These are phyloP conservation scores for Ariopsis seemanni DNA, from an alignment of 2,113 vertebrate genomes.

Conservation along the genomic window DNA sequence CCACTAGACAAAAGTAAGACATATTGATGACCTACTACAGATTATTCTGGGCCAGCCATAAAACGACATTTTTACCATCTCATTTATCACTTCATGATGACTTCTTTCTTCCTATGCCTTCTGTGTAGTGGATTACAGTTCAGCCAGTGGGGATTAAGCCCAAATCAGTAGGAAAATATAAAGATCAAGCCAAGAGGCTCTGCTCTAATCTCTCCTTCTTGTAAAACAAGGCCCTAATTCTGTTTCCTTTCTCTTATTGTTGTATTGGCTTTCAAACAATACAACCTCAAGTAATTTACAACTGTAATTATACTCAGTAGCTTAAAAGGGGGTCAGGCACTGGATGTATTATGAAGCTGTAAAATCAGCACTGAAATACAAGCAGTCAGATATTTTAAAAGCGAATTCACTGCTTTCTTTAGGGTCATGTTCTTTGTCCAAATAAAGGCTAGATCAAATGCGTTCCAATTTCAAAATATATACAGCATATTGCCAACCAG, in stretches of 20 bases:
- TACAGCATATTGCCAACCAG: neutral
- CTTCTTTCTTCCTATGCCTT: slow-evolving; percentile 37
- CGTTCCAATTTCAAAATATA: neutral
- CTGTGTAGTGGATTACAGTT: slow-evolving; percentile 43
- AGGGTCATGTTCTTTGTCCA: neutral
- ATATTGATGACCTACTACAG: slow-evolving; percentile 7
- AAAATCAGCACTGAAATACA: neutral
- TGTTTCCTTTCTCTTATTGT: neutral
- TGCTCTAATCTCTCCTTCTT: slow-evolving; percentile 36
- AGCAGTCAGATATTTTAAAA: neutral
- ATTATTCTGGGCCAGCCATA: slow-evolving; percentile 10
- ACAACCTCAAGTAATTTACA: neutral
- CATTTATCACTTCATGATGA: slow-evolving; percentile 21
- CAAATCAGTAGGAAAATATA: slow-evolving; percentile 39
- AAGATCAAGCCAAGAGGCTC: slow-evolving; percentile 35
- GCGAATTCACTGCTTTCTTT: neutral
- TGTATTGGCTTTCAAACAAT: neutral
- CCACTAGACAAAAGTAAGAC: neutral
- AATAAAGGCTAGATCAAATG: neutral
- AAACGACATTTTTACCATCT: neutral
- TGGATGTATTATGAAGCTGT: neutral
- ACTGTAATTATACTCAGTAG: neutral
- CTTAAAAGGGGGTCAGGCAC: neutral
- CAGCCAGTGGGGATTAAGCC: slow-evolving; percentile 42
- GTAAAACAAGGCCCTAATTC: slow-evolving; percentile 11